Base-by-base conservation (phyloP, 2,888 invertebrate species). In the Latheticus oryzae region DNA sequence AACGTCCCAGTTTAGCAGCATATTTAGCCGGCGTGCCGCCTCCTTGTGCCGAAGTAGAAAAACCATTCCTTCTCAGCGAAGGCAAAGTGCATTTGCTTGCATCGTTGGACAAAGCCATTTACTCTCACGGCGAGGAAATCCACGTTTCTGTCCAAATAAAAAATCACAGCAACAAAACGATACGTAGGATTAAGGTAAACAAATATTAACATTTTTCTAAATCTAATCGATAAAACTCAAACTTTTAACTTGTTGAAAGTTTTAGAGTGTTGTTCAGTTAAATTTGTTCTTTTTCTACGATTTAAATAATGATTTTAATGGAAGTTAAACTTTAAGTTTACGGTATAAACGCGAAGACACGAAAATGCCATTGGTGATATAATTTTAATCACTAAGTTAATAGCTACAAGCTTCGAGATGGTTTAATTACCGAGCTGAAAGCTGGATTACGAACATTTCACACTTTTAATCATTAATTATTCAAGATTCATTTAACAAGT, bases 11-110 rank as follows among this genome's bases (percentile, higher is more conserved):
- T 37, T 58, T 74, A 48, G 74, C 74, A 11, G 73, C 71, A 15
- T 74, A 73, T 54, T 48, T 78, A 8, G 74, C 78, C 67, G 81
- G 80, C 60, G 73, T 81, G 54, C 83, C 85, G 1, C 84, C 88
- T 9, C 90, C 93, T 1, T 85, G 86, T 56, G 90, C 87, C 0
- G 80, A 84, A 0, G 87, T 89, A 4, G 90, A 91, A 69, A 93
- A 93, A 70, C 91, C 90, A n/a, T 93, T 93, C 73, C 81, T 94
- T 21, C 82, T 94, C 43, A 92, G 91, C 68, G 92, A 93, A 66
- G 94, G 94, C 40, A 85, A 88, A 63, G 88, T 95, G 60, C 85
- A 87, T 64, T 77, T 95, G 38, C 88, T 90, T 72, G 92, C 92
- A 1, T 87, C 87, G 72, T 80, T 95, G 67, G 90, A 94, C 78